Evolutionary conservation across 2,113 vertebrate species (phyloP), one percentile per base, ranked within the genome.

Genomic region (Vicugna pacos): DNA sequence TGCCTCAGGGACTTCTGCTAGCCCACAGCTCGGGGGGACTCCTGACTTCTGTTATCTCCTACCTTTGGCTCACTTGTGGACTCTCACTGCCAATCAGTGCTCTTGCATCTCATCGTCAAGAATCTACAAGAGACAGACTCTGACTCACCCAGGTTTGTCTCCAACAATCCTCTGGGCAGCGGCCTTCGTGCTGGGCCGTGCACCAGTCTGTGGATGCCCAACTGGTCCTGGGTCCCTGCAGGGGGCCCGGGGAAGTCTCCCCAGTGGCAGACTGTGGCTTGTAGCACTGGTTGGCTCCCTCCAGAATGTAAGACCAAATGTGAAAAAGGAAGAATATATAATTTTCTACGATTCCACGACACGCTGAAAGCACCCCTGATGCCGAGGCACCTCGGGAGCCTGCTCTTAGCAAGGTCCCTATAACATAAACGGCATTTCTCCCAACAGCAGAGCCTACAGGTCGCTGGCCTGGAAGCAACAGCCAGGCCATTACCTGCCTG

Each of bases 401-500:
- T 30, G 19, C 75, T 50, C n/a, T 84, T 72, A 60, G 48, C 0
- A 2, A 52, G 42, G 32, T 17, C 30, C 62, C 46, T 87, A 13
- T 35, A n/a, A 35, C 26, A 0, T 24, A 6, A 6, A 8, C 26
- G 65, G 5, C 38, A 9, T 90, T 91, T 72, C 72, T 72, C 5
- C 75, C 38, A 38, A 48, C 1, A 14, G 20, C 15, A 82, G 17
- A 72, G 35, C 13, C 56, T 93, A 48, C 3, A 70, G 19, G 11
- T 65, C 7, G 7, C 38, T 84, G 28, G 60, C 15, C 69, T 84
- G 60, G 85, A 81, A 93, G 48, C 52, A 70, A 67, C 16, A 13
- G 56, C 46, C 70, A 67, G 48, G 48, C 54, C 67, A 54, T 91
- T 82, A 82, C 86, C 79, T 75, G 42, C 79, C 80, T 64, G 67